Conservation (phyloP, 1,140 invertebrate genomes). For the Trachymyrmex cornetzi region DNA sequence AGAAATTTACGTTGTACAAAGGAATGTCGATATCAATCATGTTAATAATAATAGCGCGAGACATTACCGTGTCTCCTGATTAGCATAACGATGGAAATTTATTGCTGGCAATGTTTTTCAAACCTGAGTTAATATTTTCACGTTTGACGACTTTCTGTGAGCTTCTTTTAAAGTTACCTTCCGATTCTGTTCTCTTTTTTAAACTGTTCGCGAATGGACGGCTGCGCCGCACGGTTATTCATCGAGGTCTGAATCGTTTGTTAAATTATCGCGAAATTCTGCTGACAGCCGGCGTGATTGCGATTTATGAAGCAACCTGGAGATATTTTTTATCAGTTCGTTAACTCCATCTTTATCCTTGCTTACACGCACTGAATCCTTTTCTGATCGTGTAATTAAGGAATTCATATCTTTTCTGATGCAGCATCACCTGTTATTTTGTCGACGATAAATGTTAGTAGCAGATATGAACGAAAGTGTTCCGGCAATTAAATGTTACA, state of each 20-base stretch:
- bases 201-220: slow-evolving; percentile 27
- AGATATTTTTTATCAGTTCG: slow-evolving; percentile 80
- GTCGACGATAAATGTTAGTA: slow-evolving; percentile 18
- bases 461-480: slow-evolving; percentile 1
- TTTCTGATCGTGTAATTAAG: slow-evolving; percentile 65
- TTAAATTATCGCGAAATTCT: slow-evolving; percentile 77
- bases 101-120: slow-evolving; percentile 13
- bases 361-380: slow-evolving; percentile 29
- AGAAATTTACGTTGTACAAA: not conserved
- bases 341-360: slow-evolving; percentile 69
- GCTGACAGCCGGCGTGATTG: slow-evolving; percentile 75
- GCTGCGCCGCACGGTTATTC: slow-evolving; percentile 48
- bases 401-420: slow-evolving; percentile 58
- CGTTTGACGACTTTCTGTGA: not conserved
- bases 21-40: not conserved
- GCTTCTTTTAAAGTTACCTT: slow-evolving; percentile 14
- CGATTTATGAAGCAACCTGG: slow-evolving; percentile 79
- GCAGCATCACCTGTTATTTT: not conserved
- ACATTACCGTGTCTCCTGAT: too few relatives aligned
- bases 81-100: slow-evolving; percentile 27
- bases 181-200: slow-evolving; percentile 53
- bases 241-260: slow-evolving; percentile 65
- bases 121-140: slow-evolving; percentile 31
- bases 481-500: slow-evolving; percentile 30
- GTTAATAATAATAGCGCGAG: not conserved